Conservation (phyloP, 2,888 invertebrate genomes). For the Minunthozetes semirufus region DNA sequence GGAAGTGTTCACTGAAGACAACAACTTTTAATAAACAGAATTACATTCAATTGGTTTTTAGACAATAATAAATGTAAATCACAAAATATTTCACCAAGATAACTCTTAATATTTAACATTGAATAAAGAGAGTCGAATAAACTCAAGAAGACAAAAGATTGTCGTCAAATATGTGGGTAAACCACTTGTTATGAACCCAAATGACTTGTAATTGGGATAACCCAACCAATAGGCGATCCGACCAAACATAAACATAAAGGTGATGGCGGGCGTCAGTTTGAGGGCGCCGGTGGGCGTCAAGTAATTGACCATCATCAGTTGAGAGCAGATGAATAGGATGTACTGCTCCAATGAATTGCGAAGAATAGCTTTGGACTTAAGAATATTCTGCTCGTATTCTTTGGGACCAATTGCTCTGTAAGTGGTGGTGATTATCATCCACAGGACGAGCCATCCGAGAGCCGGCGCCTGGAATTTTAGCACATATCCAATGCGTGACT, state of each 20-base stretch:
- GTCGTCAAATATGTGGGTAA: too few relatives aligned
- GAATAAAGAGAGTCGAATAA: too few relatives aligned
- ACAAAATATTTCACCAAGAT: too few relatives aligned
- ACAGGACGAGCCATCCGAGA: background rate
- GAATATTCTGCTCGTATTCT: background rate
- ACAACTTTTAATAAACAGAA: too few relatives aligned
- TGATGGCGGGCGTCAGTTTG: slow-evolving; percentile 27
- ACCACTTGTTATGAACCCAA: too few relatives aligned
- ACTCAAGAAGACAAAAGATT: too few relatives aligned
- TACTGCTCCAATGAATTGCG: slow-evolving; percentile 32
- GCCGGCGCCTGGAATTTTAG: background rate
- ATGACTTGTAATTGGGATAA: slow-evolving; percentile 31
- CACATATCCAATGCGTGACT: background rate
- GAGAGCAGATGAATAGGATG: background rate
- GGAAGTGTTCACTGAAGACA: too few relatives aligned
- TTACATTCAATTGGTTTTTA: too few relatives aligned
- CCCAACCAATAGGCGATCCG: slow-evolving; percentile 30
- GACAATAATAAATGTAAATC: too few relatives aligned
- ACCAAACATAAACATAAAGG: slow-evolving; percentile 20
- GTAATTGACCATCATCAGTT: slow-evolving; percentile 20
- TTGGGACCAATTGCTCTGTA: background rate
- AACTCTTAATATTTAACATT: too few relatives aligned
- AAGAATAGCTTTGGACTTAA: slow-evolving; percentile 3
- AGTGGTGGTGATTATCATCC: slow-evolving; percentile 11
- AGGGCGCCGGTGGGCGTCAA: background rate